phyloP scores from a whole-genome alignment of 1,140 invertebrate species.

The Zelostemma sp. region DNA sequence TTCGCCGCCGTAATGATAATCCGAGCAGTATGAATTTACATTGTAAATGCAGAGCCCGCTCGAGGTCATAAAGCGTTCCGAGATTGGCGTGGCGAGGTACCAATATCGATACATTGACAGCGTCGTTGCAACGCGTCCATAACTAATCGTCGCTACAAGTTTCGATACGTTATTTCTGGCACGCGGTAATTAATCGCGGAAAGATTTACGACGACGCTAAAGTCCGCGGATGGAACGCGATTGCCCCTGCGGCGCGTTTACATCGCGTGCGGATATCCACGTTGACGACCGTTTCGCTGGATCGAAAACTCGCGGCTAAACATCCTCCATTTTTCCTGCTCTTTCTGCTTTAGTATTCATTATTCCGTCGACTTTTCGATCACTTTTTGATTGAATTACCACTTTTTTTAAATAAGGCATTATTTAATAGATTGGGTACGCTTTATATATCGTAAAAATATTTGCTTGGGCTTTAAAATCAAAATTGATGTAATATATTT shows the following conservation, averaged over 20 bases:
- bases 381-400: too few species aligned
- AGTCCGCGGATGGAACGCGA: constrained; percentile 9
- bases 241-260: constrained; percentile 30
- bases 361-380: too few species aligned
- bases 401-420: too few species aligned
- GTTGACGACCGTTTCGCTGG: constrained; percentile 27
- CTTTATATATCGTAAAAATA: too few species aligned
- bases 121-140: constrained; percentile 32
- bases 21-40: constrained; percentile 39
- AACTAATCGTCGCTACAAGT: constrained; percentile 53
- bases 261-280: constrained; percentile 26
- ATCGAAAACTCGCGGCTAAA: too few species aligned
- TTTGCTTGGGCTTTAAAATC: too few species aligned
- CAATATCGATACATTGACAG: constrained; percentile 18
- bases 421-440: too few species aligned
- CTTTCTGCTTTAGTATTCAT: too few species aligned
- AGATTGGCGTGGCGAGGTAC: constrained; percentile 22
- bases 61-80: constrained; percentile 29
- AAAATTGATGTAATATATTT: too few species aligned
- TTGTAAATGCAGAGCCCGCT: constrained; percentile 31
- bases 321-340: too few species aligned
- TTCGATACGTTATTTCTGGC: constrained; percentile 47
- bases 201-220: constrained; percentile 36
- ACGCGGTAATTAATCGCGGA: constrained; percentile 53
- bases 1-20: constrained; percentile 17